phyloP scores from a whole-genome alignment of 2,113 vertebrate genomes.

The Chionodraco myersi region DNA sequence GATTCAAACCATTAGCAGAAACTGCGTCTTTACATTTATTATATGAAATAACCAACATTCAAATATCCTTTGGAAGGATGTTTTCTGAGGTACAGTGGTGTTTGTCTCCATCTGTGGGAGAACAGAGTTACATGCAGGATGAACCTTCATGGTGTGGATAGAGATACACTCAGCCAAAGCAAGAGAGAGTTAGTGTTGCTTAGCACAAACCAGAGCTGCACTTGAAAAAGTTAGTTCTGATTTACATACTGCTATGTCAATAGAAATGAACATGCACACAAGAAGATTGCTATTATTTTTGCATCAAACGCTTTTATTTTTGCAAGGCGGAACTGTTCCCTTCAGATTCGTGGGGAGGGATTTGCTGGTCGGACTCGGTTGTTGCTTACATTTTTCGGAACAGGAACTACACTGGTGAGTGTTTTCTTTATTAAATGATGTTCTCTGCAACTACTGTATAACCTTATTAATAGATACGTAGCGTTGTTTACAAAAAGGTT shows the following conservation, averaged over 20 bases:
- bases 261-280: not conserved
- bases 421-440: constrained; percentile 19
- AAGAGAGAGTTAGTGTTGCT: not conserved
- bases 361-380: constrained; percentile 58
- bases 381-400: constrained; percentile 51
- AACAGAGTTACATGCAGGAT: constrained; percentile 15
- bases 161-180: not conserved
- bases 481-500: rapidly evolving
- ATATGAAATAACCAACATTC: not conserved
- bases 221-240: not conserved
- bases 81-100: constrained; percentile 15
- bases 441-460: not conserved
- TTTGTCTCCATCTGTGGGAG: constrained; percentile 76
- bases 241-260: not conserved
- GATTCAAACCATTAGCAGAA: not conserved
- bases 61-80: not conserved
- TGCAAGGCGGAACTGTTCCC: constrained; percentile 54
- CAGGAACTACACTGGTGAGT: constrained; percentile 66
- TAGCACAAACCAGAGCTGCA: not conserved
- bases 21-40: not conserved
- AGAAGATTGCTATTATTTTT: not conserved
- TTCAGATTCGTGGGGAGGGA: constrained; percentile 45
- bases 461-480: rapidly evolving
- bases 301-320: not conserved
- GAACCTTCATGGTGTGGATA: not conserved